Evolutionary conservation across 1,140 invertebrate genomes (phyloP).

Genomic region (Oedothorax gibbosus): DNA sequence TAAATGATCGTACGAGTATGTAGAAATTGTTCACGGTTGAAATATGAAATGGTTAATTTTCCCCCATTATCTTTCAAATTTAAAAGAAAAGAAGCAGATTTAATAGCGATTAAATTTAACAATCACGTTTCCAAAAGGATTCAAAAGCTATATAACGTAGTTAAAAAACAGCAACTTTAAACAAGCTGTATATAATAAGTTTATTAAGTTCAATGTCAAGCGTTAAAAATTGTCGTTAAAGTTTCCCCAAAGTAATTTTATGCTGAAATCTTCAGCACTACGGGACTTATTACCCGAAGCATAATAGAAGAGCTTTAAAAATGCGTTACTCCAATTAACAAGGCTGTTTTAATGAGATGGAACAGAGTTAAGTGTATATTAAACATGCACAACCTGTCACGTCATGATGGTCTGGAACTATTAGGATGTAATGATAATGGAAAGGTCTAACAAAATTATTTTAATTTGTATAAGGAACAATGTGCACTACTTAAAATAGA

Average conservation of each 20-base stretch:
- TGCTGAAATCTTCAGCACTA: background rate
- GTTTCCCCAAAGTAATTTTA: background rate
- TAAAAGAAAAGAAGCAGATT: no score
- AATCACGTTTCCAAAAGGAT: no score
- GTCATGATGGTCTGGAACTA: background rate
- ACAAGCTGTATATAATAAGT: no score
- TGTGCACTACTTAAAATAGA: no score
- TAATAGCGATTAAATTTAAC: no score
- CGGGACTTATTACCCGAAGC: conserved; percentile 9
- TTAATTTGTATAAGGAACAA: no score
- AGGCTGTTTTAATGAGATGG: conserved; percentile 22
- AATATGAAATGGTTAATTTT: no score
- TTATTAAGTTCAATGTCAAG: background rate
- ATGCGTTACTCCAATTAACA: conserved; percentile 27
- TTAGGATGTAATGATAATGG: background rate
- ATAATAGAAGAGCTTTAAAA: conserved; percentile 10
- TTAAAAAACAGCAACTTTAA: no score
- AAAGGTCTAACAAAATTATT: background rate
- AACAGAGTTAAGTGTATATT: conserved; percentile 9
- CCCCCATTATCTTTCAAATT: no score
- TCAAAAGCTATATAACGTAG: no score
- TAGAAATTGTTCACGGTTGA: no score
- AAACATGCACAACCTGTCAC: conserved; percentile 36
- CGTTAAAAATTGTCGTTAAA: background rate
- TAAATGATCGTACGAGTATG: no score